Percentiles rank a stretch among this genome's conserved stretches.
These are phyloP conservation scores for Drosophila burlai DNA, from an alignment of 1,140 invertebrate species.

Conservation along the genomic window DNA sequence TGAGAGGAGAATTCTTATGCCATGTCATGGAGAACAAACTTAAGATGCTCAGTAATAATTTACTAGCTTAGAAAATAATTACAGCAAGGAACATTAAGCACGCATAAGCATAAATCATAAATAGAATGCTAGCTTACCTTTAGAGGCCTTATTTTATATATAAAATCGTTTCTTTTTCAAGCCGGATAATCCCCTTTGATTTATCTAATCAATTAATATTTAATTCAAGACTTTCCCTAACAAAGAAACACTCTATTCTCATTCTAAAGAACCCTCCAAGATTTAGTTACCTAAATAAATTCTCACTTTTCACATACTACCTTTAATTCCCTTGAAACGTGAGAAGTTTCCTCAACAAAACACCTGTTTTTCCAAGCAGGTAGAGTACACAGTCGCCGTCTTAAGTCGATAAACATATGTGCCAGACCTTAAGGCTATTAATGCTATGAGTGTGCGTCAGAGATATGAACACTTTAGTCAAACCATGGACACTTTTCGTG, in stretches of 20 bases:
- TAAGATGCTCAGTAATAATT: not conserved
- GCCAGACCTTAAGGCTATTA: slow-evolving; percentile 30
- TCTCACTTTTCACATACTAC: not conserved
- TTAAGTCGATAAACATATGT: not conserved
- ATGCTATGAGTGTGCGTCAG: slow-evolving; percentile 33
- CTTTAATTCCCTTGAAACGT: not conserved
- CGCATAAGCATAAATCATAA: too few species aligned
- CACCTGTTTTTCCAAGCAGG: not conserved
- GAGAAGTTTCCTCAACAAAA: not conserved
- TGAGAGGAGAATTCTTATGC: not conserved
- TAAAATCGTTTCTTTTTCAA: not conserved
- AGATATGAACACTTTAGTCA: slow-evolving; percentile 78
- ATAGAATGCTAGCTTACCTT: too few species aligned
- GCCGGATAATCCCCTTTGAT: not conserved
- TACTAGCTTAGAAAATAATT: not conserved
- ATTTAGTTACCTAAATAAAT: not conserved
- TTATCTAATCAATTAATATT: not conserved
- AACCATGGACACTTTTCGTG: slow-evolving; percentile 66
- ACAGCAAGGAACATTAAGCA: not conserved
- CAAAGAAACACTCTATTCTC: not conserved
- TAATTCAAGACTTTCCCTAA: too few species aligned
- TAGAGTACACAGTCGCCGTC: slow-evolving; percentile 20
- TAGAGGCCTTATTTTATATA: too few species aligned
- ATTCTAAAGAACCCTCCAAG: not conserved
- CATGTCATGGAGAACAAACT: accelerated